Conservation (phyloP, 2,797 vertebrate species). For the Morelia viridis region DNA sequence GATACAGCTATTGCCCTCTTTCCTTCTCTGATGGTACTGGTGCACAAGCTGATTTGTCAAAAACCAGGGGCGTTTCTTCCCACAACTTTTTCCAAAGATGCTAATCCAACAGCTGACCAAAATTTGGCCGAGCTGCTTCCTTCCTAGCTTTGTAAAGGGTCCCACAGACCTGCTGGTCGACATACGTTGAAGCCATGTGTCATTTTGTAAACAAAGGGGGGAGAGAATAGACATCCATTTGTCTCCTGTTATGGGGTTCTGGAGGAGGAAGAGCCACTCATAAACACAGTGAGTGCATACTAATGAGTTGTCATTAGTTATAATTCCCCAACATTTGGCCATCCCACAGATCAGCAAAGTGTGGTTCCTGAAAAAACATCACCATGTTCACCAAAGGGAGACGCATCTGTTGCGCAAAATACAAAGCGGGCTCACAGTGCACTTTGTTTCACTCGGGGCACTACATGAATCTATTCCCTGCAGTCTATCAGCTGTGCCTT, state of each 20-base stretch:
- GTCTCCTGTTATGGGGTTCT: no score
- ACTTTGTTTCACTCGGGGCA: no score
- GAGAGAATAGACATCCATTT: no score
- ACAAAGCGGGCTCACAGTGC: not conserved
- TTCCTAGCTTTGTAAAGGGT: not conserved
- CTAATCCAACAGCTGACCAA: not conserved
- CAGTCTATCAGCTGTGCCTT: no score
- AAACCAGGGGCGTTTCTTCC: not conserved
- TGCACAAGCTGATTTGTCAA: not conserved
- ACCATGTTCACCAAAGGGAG: not conserved
- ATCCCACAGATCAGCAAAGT: not conserved
- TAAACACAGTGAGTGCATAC: not conserved
- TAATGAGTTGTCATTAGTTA: not conserved
- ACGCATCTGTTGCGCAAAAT: not conserved
- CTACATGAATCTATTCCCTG: no score
- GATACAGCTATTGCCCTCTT: not conserved
- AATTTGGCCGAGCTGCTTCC: not conserved
- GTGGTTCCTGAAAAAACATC: no score
- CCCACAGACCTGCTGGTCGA: not conserved
- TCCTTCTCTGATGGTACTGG: not conserved
- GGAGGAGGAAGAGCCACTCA: no score
- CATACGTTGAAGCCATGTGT: no score
- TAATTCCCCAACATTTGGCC: not conserved
- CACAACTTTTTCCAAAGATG: not conserved
- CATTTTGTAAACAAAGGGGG: not conserved